Evolutionary conservation across 2,797 vertebrate species (phyloP).

Genomic region (Eulemur coronatus): DNA sequence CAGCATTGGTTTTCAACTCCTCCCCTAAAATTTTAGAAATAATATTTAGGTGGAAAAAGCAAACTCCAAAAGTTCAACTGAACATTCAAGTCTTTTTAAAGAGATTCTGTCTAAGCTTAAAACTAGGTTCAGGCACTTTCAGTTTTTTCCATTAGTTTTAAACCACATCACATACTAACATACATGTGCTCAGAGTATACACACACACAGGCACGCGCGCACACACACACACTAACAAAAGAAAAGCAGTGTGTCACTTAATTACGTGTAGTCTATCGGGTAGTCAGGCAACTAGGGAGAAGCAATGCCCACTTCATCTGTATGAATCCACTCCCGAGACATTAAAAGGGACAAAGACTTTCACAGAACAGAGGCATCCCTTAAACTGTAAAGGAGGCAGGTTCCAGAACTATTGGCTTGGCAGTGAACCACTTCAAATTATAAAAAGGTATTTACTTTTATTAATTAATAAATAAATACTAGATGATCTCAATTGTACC

Average conservation of each 20-base stretch:
- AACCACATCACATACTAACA: constrained; percentile 83
- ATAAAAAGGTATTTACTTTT: constrained; percentile 92
- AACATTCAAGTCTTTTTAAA: constrained; percentile 99
- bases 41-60: constrained; percentile 91
- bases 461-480: constrained; percentile 99
- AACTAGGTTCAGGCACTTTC: constrained; percentile 99
- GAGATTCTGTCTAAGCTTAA: constrained; percentile 92
- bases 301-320: constrained; percentile 77
- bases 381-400: constrained; percentile 87
- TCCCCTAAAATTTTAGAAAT: constrained; percentile 80
- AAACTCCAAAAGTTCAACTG: constrained; percentile 90
- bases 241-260: constrained; percentile 89
- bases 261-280: constrained; percentile 81
- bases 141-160: constrained; percentile 90
- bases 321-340: constrained; percentile 81
- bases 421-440: constrained; percentile 99
- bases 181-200: constrained; percentile 61
- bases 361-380: constrained; percentile 83
- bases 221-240: constrained; percentile 63
- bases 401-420: constrained; percentile 95
- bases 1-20: constrained; percentile 74
- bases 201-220: constrained; percentile 46
- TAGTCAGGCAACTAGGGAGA: constrained; percentile 89
- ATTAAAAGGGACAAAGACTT: constrained; percentile 80
- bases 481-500: constrained; percentile 97